Conservation (phyloP, 2,797 vertebrate species). For the Nannoperca obscura region DNA sequence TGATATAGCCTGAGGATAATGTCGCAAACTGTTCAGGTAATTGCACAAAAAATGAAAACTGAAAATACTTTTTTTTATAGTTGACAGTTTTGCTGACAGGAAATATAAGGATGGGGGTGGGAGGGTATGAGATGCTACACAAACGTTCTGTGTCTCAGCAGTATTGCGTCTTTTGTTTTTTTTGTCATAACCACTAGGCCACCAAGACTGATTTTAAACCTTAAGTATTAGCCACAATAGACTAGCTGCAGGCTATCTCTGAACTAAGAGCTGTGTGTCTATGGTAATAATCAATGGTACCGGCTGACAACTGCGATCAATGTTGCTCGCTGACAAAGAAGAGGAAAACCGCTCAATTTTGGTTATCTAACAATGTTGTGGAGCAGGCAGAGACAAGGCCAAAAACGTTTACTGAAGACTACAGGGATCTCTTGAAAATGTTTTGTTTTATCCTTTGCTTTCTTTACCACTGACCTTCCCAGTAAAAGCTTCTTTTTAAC, state of each 20-base stretch:
- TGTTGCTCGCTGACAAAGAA: slow-evolving; percentile 35
- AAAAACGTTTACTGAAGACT: background rate
- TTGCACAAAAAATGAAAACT: too few relatives aligned
- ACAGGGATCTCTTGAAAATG: background rate
- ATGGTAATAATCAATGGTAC: slow-evolving; percentile 42
- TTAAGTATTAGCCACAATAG: background rate
- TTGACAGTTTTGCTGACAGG: too few relatives aligned
- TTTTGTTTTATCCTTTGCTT: background rate
- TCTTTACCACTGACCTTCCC: slow-evolving; percentile 6
- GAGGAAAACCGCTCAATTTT: slow-evolving; percentile 40
- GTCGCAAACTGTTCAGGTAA: too few relatives aligned
- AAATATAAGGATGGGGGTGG: too few relatives aligned
- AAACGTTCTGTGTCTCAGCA: background rate
- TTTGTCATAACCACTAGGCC: slow-evolving; percentile 8
- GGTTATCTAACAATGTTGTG: slow-evolving; percentile 4
- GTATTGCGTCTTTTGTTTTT: background rate
- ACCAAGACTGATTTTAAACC: background rate
- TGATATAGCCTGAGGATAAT: background rate
- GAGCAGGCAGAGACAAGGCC: background rate
- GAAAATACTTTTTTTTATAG: too few relatives aligned
- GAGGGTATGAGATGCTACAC: too few relatives aligned
- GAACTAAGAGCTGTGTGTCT: slow-evolving; percentile 33
- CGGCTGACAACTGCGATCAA: slow-evolving; percentile 48
- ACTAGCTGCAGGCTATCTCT: slow-evolving; percentile 27
- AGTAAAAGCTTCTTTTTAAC: background rate